Evolutionary conservation across 2,888 invertebrate genomes (phyloP).

Genomic region (Troglohyphantes excavatus): DNA sequence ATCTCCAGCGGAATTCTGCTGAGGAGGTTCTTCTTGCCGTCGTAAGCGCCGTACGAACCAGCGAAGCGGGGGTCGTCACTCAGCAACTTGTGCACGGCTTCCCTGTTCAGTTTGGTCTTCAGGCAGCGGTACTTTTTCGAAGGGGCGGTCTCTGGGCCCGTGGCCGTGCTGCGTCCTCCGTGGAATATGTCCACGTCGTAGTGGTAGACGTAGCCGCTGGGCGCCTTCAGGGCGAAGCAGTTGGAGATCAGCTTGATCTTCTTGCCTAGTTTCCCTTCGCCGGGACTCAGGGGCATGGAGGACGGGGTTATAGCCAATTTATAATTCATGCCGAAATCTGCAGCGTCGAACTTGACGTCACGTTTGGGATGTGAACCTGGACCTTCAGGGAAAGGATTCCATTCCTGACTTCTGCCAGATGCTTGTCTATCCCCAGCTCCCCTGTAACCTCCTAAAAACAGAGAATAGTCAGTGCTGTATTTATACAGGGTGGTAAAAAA

Average conservation of each 20-base stretch:
- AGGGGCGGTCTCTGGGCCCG: neutral
- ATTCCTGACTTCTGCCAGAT: neutral
- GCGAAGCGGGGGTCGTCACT: slow-evolving; percentile 83
- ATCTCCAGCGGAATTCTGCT: slow-evolving; percentile 83
- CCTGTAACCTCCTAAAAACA: neutral
- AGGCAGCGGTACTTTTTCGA: slow-evolving; percentile 59
- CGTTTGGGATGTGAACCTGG: neutral
- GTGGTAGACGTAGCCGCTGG: slow-evolving; percentile 84
- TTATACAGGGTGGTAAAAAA: too few relatives aligned
- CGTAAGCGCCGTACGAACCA: slow-evolving; percentile 84
- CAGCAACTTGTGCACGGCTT: slow-evolving; percentile 84
- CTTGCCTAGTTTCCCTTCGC: slow-evolving; percentile 58
- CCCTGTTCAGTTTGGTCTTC: slow-evolving; percentile 83
- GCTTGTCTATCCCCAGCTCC: neutral
- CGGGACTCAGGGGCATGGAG: neutral
- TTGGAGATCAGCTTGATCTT: slow-evolving; percentile 82
- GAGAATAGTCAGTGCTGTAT: too few relatives aligned
- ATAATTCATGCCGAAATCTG: neutral
- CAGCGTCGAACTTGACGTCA: neutral
- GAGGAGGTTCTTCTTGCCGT: slow-evolving; percentile 85
- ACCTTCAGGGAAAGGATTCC: neutral
- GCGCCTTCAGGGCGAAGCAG: slow-evolving; percentile 85
- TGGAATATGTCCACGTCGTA: slow-evolving; percentile 84
- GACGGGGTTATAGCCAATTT: neutral
- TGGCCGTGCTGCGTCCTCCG: slow-evolving; percentile 66